A percentile compares a stretch with the other conserved stretches of the same genome.
Evolutionary conservation across 2,113 vertebrate species (phyloP).

Genomic region (Lonchura striata): DNA sequence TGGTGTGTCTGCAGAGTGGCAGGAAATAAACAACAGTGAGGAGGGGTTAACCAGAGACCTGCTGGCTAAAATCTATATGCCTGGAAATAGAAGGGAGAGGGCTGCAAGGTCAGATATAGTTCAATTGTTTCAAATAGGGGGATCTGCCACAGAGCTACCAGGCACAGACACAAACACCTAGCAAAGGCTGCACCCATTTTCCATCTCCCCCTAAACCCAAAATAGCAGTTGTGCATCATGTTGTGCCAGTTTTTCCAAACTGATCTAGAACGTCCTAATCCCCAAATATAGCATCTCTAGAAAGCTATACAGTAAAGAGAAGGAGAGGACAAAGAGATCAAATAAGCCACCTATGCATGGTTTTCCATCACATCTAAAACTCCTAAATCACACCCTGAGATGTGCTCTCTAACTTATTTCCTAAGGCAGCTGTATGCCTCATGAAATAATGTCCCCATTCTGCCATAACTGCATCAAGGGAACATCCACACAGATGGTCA

Average conservation of each 20-base stretch:
- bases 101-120: neutral
- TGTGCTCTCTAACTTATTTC: neutral
- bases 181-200: neutral
- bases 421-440: neutral
- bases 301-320: neutral
- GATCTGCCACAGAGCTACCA: neutral
- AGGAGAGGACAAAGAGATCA: neutral
- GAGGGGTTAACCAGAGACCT: constrained; percentile 49
- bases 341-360: neutral
- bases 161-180: neutral
- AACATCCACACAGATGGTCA: neutral
- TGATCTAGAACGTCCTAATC: neutral
- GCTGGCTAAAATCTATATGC: constrained; percentile 12
- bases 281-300: neutral
- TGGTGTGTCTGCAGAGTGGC: constrained; percentile 3
- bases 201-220: neutral
- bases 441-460: neutral
- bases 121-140: neutral
- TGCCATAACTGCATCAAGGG: neutral
- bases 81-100: neutral
- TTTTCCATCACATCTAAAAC: neutral
- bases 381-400: neutral
- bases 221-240: neutral
- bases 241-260: neutral
- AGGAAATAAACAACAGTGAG: constrained; percentile 36